Evolutionary conservation across 2,888 invertebrate species (phyloP), one percentile per base, ranked within the genome.

Genomic region (Drosophila niveifrons): DNA sequence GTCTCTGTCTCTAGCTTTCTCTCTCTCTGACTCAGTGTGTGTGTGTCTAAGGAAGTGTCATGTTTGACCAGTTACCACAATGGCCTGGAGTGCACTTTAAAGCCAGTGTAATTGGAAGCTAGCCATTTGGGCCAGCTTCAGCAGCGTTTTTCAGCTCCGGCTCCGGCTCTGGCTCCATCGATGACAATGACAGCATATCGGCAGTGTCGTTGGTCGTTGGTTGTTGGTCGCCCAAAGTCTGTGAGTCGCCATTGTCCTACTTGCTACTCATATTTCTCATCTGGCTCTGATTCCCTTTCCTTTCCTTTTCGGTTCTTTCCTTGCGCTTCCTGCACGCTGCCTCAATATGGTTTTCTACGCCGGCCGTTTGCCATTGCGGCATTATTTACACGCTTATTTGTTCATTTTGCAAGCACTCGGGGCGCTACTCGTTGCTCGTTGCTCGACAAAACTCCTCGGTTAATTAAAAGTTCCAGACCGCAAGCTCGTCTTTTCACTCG

Each of bases 351-450:
- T 9, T 46, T 65, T 61, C 56, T 68, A 39, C 13, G 66, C 55
- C 57, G 17, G 46, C 46, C 62, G 31, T 59, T 28, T 67, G 57
- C 59, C 69, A 70, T 82, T 82, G 73, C 66, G 69, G 81, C 76
- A 82, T 83, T 81, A 86, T 82, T 83, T 82, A 86, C 83, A 81
- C 79, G 77, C 83, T 83, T 86, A 86, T 86, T 83, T 86, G 86
- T 83, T 86, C 79, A 80, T 86, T 86, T 82, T 64, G 78, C 66
- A 55, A 61, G 67, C 81, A 73, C 81, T 78, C 66, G 68, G 63
- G 61, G 67, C 65, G 56, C 65, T 59, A 55, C 69, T 72, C 78
- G 57, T 41, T 51, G 67, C 18, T 18, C 46, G 34, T 34, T 36
- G 36, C 11, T 53, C 53, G 46, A 18, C 65, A 13, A 65, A 74